These are phyloP conservation scores for Cantharis nigra DNA, from an alignment of 2,888 invertebrate species.

Conservation along the genomic window DNA sequence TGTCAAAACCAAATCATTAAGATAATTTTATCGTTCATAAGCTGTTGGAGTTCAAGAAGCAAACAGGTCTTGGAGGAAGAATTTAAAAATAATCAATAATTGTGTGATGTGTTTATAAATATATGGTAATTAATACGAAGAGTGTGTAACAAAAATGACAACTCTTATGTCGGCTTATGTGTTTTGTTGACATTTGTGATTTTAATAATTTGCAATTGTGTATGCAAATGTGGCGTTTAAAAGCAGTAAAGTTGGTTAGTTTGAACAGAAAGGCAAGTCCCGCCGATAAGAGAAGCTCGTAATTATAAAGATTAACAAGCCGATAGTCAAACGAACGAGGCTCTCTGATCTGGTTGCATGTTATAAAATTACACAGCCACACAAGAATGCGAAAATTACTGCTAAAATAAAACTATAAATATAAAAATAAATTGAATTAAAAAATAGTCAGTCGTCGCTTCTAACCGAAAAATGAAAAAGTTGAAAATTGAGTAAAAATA, in stretches of 20 bases:
- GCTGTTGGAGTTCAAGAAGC: background rate
- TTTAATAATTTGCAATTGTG: constrained; percentile 53
- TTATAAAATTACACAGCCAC: constrained; percentile 23
- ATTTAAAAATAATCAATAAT: background rate
- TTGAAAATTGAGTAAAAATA: background rate
- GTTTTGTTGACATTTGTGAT: constrained; percentile 34
- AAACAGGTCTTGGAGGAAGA: background rate
- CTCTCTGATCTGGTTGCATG: constrained; percentile 28
- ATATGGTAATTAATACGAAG: background rate
- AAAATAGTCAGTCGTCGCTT: background rate
- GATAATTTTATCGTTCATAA: background rate
- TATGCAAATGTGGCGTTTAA: constrained; percentile 48
- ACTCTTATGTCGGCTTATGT: constrained; percentile 5
- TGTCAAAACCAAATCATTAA: background rate
- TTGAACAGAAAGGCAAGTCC: constrained; percentile 25
- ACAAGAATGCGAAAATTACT: constrained; percentile 20
- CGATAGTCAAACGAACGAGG: constrained; percentile 48
- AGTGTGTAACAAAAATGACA: background rate
- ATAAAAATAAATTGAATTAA: background rate
- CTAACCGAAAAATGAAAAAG: background rate
- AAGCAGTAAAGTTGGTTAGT: constrained; percentile 27
- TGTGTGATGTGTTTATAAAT: background rate
- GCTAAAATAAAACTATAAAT: constrained; percentile 3
- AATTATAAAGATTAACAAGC: constrained; percentile 51
- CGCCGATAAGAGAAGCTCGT: constrained; percentile 44